A percentile compares a stretch with the other conserved stretches of the same genome.
These are phyloP conservation scores for Thelaira solivaga DNA, from an alignment of 2,888 invertebrate genomes.

Conservation along the genomic window DNA sequence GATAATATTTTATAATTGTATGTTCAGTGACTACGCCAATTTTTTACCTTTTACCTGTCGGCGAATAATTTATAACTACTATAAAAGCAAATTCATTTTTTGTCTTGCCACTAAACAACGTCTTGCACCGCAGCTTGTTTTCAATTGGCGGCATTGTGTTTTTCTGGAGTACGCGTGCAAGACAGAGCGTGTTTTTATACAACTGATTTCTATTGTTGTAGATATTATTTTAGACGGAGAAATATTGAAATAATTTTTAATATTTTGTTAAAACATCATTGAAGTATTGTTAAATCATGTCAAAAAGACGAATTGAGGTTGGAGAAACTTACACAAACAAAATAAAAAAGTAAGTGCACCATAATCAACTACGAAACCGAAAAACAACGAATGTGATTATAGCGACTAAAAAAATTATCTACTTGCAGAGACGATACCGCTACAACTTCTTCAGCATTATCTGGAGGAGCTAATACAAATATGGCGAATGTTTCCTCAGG, in stretches of 20 bases:
- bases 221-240: too few relatives aligned
- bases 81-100: too few relatives aligned
- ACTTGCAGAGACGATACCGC: conserved; percentile 33
- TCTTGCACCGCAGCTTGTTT: too few relatives aligned
- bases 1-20: too few relatives aligned
- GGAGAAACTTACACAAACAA: conserved; percentile 85
- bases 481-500: conserved; percentile 37
- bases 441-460: conserved; percentile 34
- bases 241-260: not conserved
- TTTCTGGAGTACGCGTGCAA: not conserved
- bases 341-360: conserved; percentile 82
- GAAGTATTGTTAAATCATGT: conserved; percentile 78
- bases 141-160: too few relatives aligned
- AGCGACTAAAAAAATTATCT: conserved; percentile 17
- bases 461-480: not conserved
- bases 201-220: too few relatives aligned
- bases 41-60: too few relatives aligned
- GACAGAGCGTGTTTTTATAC: not conserved
- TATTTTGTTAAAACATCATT: not conserved
- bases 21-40: too few relatives aligned
- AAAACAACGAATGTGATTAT: conserved; percentile 21
- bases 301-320: conserved; percentile 91
- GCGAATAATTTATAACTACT: too few relatives aligned
- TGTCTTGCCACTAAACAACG: too few relatives aligned
- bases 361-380: not conserved